Base-by-base conservation (phyloP, 2,888 invertebrate species). In the Troides helena region DNA sequence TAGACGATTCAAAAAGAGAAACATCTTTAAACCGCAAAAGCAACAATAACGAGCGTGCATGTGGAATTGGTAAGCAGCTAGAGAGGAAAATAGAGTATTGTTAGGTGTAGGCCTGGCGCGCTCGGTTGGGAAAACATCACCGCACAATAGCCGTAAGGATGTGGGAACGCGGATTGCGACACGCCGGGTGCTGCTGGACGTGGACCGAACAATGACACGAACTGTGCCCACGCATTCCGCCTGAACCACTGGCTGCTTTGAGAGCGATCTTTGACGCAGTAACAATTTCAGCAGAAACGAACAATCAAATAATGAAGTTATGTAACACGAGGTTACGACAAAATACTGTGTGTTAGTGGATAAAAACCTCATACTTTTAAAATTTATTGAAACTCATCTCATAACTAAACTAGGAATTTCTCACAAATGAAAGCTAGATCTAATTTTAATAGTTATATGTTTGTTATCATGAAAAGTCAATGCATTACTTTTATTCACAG, bases 111-210 rank as follows among this genome's bases (percentile, higher is more conserved):
- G 18, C 23, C 23, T 14, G 39, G 53, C 50, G 5, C 30, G 62
- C 39, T 23, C 21, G 62, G 70, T 63, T 59, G 23, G 62, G 63
- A 66, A 66, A 69, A 70, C 66, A 80, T 79, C 74, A 65, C 65
- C 65, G 72, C 72, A 83, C 81, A 86, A 84, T 82, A 74, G 78
- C 67, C 69, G 65, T 72, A 77, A 83, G 82, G 81, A 83, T 83
- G 80, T 84, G 82, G 79, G 78, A 83, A 83, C 58, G 21, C 21
- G 0, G 50, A 50, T 70, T 70, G 53, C 62, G 65, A 70, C 66
- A 65, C 23, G 23, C 18, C 43, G 18, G 5, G 43, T 21, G n/a
- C 39, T 21, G n/a, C 39, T n/a, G 17, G 21, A 23, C n/a, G 12
- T 56, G 59, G 39, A 23, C 25, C 2, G 43, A 21, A 63, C 68